phyloP scores from a whole-genome alignment of 2,888 invertebrate genomes.

The Tryphoninae sp. region DNA sequence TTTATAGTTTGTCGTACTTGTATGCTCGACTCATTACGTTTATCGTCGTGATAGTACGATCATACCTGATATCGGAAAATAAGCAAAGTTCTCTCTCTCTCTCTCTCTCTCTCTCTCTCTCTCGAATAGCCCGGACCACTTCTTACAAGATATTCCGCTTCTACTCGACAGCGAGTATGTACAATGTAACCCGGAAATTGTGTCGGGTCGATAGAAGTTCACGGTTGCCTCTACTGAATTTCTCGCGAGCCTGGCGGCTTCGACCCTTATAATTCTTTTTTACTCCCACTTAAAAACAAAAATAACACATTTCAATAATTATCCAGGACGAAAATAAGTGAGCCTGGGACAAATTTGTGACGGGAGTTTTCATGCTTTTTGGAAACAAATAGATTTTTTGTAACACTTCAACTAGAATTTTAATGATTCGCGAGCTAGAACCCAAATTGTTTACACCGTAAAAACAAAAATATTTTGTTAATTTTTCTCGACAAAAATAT shows the following conservation, averaged over 20 bases:
- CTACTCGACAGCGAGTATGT: constrained; percentile 33
- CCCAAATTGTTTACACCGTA: too few species aligned
- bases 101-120: not conserved
- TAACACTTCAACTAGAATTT: not conserved
- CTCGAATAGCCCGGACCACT: constrained; percentile 5
- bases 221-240: constrained; percentile 49
- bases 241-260: constrained; percentile 19
- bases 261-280: not conserved
- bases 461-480: too few species aligned
- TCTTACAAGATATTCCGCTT: constrained; percentile 23
- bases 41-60: not conserved
- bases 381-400: not conserved
- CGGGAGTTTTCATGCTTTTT: not conserved
- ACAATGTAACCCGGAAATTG: constrained; percentile 60
- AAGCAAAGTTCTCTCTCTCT: not conserved
- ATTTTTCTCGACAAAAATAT: too few species aligned
- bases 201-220: constrained; percentile 62
- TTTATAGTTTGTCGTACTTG: too few species aligned
- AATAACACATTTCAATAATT: not conserved
- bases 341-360: not conserved
- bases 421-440: not conserved
- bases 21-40: not conserved
- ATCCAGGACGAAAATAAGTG: not conserved
- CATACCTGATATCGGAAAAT: not conserved
- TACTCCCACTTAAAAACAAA: not conserved